Evolutionary conservation across 2,888 invertebrate species (phyloP), one percentile per base, ranked within the genome.

Genomic region (Hipparchia semele): DNA sequence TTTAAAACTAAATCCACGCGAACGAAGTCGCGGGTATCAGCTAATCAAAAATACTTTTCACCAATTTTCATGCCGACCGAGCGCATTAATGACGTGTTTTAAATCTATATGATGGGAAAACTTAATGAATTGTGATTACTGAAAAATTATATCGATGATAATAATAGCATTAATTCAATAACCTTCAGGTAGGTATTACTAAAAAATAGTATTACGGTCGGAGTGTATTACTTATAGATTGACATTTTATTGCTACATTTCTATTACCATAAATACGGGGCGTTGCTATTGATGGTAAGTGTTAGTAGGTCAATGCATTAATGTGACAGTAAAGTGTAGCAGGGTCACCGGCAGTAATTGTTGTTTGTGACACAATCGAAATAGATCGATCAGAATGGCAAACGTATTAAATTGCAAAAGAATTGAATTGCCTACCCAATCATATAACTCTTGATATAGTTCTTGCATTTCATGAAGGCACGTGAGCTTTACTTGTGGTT

Each of bases 251-350:
- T 84, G 81, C 76, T 79, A 70, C 70, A 77, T 76, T 78, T 45
- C 39, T 67, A 90, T 90, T 90, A 87, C 86, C 90, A 90, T 90
- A 90, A 87, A 86, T 85, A 81, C 80, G 80, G 79, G 79, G 80
- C 79, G 77, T 78, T 80, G 33, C 69, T 83, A 60, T 65, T 68
- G 61, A 53, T 64, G 33, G 64, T 61, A 75, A 73, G 72, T 77
- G 73, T 73, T 68, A 72, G 70, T 75, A 70, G 73, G 70, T 73
- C 72, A 70, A 39, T 73, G 72, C 61, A 73, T 70, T 64, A 65
- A 75, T 70, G 68, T 59, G 70, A 73, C 68, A 68, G 62, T 62
- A 54, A 61, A 69, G 65, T 69, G 69, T 69, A 69, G 61, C 69
- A 69, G 69, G 69, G 69, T 69, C 69, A 61, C 60, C 33, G 51